Conservation (phyloP, 2,888 invertebrate species). For the Mantis religiosa region DNA sequence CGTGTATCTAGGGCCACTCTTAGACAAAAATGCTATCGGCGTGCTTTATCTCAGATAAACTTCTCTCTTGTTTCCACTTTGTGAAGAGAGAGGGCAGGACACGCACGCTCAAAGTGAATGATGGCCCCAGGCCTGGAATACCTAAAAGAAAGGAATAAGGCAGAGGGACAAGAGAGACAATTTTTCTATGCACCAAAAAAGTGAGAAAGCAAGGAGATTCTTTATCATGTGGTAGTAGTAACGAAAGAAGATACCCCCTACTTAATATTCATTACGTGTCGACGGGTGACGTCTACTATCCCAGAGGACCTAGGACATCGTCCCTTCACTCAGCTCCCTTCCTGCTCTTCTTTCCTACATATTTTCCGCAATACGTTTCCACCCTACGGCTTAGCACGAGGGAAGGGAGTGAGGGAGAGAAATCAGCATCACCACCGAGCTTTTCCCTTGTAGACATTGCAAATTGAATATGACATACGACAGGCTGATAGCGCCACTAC, state of each 20-base stretch:
- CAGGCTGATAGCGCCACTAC: not conserved
- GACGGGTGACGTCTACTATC: not conserved
- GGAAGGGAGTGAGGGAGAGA: too few relatives aligned
- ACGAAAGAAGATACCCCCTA: not conserved
- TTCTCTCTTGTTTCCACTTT: not conserved
- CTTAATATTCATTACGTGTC: not conserved
- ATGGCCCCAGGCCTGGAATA: not conserved
- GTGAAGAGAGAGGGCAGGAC: not conserved
- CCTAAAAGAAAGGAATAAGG: not conserved
- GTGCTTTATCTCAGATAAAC: not conserved
- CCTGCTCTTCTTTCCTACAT: not conserved
- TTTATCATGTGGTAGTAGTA: not conserved
- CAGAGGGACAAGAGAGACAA: not conserved
- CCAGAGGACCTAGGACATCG: not conserved
- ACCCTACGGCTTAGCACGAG: not conserved
- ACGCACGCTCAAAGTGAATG: not conserved
- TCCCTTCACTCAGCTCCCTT: not conserved
- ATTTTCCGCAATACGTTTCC: not conserved
- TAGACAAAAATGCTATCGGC: not conserved
- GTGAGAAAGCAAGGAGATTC: not conserved
- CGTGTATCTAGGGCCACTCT: not conserved
- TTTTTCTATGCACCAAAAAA: not conserved
- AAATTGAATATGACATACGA: not conserved
- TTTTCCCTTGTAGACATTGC: not conserved
- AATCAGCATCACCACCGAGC: not conserved